These are phyloP conservation scores for Portunus trituberculatus DNA, from an alignment of 1,140 invertebrate genomes.

Conservation along the genomic window DNA sequence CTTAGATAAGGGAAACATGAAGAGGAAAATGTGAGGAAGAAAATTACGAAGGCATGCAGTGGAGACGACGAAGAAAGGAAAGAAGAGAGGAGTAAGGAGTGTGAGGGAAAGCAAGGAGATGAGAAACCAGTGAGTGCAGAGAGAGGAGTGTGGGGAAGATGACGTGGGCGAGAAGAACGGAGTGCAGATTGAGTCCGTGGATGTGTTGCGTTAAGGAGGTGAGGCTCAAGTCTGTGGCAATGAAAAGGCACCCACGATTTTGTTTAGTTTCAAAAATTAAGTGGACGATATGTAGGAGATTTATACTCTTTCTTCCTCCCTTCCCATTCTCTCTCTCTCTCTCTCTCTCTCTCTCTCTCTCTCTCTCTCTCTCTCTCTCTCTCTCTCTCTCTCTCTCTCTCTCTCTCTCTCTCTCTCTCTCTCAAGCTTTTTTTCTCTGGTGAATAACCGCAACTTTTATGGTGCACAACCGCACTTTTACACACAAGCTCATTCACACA, in stretches of 20 bases:
- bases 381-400: constrained; percentile 20
- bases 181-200: background rate
- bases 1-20: background rate
- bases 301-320: background rate
- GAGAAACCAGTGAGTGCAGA: no score
- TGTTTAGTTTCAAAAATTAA: background rate
- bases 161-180: background rate
- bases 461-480: no score
- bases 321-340: background rate
- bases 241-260: background rate
- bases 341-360: constrained; percentile 1
- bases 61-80: background rate
- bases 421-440: background rate
- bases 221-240: background rate
- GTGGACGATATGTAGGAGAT: no score
- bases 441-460: background rate
- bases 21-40: background rate
- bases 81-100: background rate
- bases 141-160: no score
- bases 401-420: background rate
- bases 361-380: constrained; percentile 13
- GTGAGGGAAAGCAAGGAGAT: background rate
- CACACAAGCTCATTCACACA: no score
- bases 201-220: background rate
- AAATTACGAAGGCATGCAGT: background rate